Evolutionary conservation across 2,113 vertebrate species (phyloP), one percentile per base, ranked within the genome.

Genomic region (Murina feae): DNA sequence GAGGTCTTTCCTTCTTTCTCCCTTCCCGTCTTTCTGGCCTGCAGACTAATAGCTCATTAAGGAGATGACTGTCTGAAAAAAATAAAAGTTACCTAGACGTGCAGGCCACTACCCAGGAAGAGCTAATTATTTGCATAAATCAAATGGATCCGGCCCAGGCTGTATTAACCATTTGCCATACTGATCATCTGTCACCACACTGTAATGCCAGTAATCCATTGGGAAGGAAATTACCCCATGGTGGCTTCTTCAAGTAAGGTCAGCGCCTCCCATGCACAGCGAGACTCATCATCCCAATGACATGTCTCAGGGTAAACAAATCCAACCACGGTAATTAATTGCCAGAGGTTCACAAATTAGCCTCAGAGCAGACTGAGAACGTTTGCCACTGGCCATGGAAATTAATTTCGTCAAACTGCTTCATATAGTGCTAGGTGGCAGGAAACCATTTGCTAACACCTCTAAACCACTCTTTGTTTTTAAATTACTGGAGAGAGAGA

Each of bases 1-100:
- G 42, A 89, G 23, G 30, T 81, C n/a, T 71, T 87, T 53, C 92
- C 81, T 89, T 91, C 90, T 68, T n/a, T 76, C 83, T 94, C 74
- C 18, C 30, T 85, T 91, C 83, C 96, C 89, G 94, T 94, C 90
- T 96, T 95, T 95, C 90, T 83, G 92, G 74, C 53, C 86, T 95
- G 82, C 79, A 97, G 95, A 95, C 96, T 95, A 97, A 96, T 95
- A 97, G 95, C 96, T 97, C 96, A 96, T 97, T 97, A 96, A 2
- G 3, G 92, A 97, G 90, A 97, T 86, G 95, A 96, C 96, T 96
- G 96, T 95, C 88, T 94, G 51, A 92, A 97, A 96, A 97, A 97
- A 94, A 96, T 96, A 95, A 95, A 96, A 96, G 96, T 96, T 97
- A 96, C 88, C 88, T 96, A 86, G 93, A 97, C 92, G 93, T 37